These are phyloP conservation scores for Stercorarius parasiticus DNA, from an alignment of 2,113 vertebrate species.

Conservation along the genomic window DNA sequence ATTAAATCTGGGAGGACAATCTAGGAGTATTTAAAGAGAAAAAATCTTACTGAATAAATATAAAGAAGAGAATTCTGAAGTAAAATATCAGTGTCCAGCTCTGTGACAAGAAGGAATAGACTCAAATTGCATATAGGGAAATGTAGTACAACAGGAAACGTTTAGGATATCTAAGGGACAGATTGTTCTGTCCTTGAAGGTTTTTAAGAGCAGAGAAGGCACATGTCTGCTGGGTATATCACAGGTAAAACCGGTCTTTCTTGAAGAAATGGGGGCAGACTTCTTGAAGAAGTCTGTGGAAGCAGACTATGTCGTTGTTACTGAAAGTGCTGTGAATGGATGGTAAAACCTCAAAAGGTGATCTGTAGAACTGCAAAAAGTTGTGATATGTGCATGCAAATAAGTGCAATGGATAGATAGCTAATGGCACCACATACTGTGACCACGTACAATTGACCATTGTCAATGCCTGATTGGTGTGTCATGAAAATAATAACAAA, in stretches of 20 bases:
- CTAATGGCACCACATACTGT: background rate
- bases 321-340: background rate
- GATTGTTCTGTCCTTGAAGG: background rate
- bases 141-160: background rate
- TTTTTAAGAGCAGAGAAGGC: background rate
- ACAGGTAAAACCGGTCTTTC: background rate
- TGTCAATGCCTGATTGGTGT: background rate
- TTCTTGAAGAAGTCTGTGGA: background rate
- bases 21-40: background rate
- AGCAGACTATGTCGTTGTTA: background rate
- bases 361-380: background rate
- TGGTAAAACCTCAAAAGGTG: background rate
- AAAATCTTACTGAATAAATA: background rate
- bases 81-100: background rate
- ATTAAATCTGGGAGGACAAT: background rate
- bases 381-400: background rate
- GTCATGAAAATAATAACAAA: background rate
- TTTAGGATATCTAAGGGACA: background rate
- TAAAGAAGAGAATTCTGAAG: background rate
- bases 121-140: background rate
- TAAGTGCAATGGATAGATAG: background rate
- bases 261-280: background rate
- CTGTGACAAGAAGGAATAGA: background rate
- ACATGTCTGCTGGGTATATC: background rate
- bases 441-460: background rate